Base-by-base conservation (phyloP, 2,888 invertebrate genomes). In the Ecdyonurus torrentis region DNA sequence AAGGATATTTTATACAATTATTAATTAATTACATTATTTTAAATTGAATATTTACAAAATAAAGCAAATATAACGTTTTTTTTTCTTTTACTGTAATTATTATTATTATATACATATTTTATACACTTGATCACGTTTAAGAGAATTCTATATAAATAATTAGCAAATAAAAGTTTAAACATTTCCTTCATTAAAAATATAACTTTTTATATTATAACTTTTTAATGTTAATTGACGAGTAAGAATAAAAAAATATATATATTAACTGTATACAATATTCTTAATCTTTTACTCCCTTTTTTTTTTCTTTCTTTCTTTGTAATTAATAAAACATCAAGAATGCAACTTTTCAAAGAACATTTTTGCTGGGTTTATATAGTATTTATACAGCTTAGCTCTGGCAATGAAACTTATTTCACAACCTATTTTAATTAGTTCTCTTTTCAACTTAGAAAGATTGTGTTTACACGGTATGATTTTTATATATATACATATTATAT, bases 361-460 rank as follows among this genome's bases (percentile, higher is more conserved):
- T 37, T 37, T 37, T 37, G 37, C 37, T 37, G 37, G 37, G 37
- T 37, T 37, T 37, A 37, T 37, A 37, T 37, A 37, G 37, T 37
- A 37, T 37, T 37, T 37, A 37, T 37, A 37, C 15, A 37, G 37
- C 37, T 37, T 37, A 37, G 37, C 37, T 37, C 37, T 15, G 37
- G 37, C 37, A 37, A 37, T 37, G 37, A 15, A 37, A 37, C 37
- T 37, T 37, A 37, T 37, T 37, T 37, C 37, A 37, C 37, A 55
- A n/a, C 55, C 55, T 55, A 55, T 55, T 55, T 55, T 55, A 55
- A 55, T 55, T 55, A 55, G 55, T 55, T 55, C 55, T 55, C 55
- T 55, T 55, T 55, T 55, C 55, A 55, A 55, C 55, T 55, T 37
- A 15, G 37, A 37, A 15, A 37, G 37, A 37, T 5, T 10, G 37